phyloP scores from a whole-genome alignment of 2,888 invertebrate species.

The Tipula vernalis region DNA sequence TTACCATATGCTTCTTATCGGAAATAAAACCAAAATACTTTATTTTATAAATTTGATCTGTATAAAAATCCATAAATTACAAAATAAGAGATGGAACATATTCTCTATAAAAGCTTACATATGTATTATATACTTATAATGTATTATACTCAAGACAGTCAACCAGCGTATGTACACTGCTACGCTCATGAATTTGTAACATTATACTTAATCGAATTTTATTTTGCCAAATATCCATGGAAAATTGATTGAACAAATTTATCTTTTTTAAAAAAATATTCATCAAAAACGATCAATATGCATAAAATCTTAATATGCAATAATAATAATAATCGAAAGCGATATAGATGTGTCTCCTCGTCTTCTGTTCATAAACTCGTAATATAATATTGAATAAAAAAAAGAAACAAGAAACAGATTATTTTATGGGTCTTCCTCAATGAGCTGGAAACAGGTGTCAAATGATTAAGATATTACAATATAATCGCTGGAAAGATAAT shows the following conservation, averaged over 20 bases:
- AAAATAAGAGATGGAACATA: not conserved
- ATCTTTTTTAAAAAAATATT: not conserved
- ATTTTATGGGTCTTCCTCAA: not conserved
- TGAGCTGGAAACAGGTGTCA: not conserved
- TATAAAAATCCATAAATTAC: not conserved
- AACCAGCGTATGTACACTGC: not conserved
- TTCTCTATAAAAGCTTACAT: not conserved
- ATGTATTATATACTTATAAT: not conserved
- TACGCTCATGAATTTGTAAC: not conserved
- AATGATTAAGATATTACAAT: not conserved
- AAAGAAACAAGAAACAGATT: not conserved
- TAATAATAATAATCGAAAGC: not conserved
- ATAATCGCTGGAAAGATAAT: not conserved
- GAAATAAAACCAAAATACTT: not conserved
- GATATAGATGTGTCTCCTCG: not conserved
- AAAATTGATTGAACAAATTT: not conserved
- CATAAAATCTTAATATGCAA: not conserved
- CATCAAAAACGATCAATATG: not conserved
- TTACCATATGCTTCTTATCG: not conserved
- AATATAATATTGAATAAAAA: not conserved
- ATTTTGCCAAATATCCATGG: not conserved
- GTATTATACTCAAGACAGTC: not conserved
- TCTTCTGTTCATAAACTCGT: not conserved
- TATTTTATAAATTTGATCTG: not conserved
- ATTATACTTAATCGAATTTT: not conserved